These are phyloP conservation scores for Autographa pulchrina DNA, from an alignment of 2,888 invertebrate genomes.

Conservation along the genomic window DNA sequence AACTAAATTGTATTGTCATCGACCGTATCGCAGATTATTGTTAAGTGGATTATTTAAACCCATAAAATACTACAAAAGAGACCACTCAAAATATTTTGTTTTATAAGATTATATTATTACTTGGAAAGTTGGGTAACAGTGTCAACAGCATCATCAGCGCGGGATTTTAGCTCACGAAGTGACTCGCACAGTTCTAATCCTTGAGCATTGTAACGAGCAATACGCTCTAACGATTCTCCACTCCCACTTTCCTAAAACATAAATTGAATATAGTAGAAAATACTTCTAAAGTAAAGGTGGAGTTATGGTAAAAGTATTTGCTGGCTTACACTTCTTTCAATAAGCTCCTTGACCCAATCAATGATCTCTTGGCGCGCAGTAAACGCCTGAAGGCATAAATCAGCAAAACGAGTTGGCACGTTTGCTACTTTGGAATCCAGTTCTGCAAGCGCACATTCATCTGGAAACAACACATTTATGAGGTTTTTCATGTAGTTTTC, in stretches of 20 bases:
- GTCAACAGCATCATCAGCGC: slow-evolving; percentile 74
- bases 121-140: slow-evolving; percentile 76
- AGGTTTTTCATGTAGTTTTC: not conserved
- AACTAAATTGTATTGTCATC: too few relatives aligned
- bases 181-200: slow-evolving; percentile 79
- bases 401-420: slow-evolving; percentile 79
- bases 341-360: slow-evolving; percentile 82
- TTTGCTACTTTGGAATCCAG: slow-evolving; percentile 73
- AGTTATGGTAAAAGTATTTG: not conserved
- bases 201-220: slow-evolving; percentile 77
- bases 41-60: too few relatives aligned
- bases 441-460: slow-evolving; percentile 74
- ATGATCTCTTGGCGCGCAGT: slow-evolving; percentile 82
- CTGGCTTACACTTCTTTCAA: slow-evolving; percentile 71
- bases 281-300: not conserved
- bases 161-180: slow-evolving; percentile 75
- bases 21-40: too few relatives aligned
- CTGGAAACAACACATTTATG: slow-evolving; percentile 56
- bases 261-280: not conserved
- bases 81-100: not conserved
- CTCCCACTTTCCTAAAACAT: slow-evolving; percentile 48
- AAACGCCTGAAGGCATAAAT: slow-evolving; percentile 82
- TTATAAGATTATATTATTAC: slow-evolving; percentile 61
- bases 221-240: slow-evolving; percentile 73
- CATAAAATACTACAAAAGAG: too few relatives aligned